phyloP scores from a whole-genome alignment of 2,797 vertebrate genomes.

The Micropoecilia bifurca region DNA sequence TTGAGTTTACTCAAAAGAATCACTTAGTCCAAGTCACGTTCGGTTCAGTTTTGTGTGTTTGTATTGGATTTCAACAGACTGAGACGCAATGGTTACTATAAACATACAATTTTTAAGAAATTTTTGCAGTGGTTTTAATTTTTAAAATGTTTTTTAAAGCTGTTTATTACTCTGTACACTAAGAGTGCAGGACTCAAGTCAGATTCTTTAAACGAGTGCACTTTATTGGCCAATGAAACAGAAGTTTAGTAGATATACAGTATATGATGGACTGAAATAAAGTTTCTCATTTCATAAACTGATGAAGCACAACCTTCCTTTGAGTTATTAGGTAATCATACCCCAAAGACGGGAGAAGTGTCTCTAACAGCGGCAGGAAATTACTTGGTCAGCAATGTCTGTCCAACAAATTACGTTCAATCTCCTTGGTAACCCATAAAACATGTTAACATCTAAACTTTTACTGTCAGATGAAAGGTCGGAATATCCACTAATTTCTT shows the following conservation, averaged over 20 bases:
- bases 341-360: neutral
- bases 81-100: neutral
- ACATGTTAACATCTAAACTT: neutral
- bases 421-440: neutral
- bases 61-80: neutral
- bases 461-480: neutral
- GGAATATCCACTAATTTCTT: neutral
- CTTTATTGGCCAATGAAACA: neutral
- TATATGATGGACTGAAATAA: neutral
- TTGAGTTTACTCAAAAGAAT: neutral
- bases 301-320: neutral
- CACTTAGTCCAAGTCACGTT: neutral
- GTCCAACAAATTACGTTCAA: neutral
- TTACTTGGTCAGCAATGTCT: neutral
- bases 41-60: neutral
- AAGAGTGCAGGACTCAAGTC: neutral
- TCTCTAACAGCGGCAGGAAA: neutral
- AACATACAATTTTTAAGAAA: neutral
- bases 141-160: neutral
- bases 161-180: neutral
- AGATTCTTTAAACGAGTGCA: neutral
- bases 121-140: neutral
- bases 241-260: neutral
- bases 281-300: neutral
- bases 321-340: neutral